Evolutionary conservation across 1,140 invertebrate species (phyloP).

Genomic region (Portunus trituberculatus): DNA sequence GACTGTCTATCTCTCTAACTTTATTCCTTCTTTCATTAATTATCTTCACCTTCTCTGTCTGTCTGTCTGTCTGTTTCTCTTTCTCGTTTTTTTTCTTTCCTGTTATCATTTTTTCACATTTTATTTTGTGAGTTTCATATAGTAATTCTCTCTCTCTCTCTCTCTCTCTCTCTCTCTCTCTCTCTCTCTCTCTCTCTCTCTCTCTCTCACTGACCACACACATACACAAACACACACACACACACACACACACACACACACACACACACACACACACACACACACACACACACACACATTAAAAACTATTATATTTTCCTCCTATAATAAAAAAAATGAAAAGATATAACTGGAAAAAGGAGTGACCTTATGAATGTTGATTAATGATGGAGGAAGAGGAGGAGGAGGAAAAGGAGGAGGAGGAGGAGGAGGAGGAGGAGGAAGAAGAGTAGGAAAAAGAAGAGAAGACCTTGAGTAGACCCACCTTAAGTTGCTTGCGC

Average conservation of each 20-base stretch:
- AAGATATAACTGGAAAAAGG: not conserved
- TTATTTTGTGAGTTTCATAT: no score
- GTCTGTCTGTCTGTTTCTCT: not conserved
- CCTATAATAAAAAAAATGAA: not conserved
- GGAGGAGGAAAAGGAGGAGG: not conserved
- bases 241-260: no score
- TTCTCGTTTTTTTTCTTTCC: not conserved
- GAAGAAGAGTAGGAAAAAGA: not conserved
- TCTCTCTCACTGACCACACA: no score
- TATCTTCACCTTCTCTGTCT: not conserved
- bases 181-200: no score
- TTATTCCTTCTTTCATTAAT: not conserved
- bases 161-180: no score
- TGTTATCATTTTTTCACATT: no score
- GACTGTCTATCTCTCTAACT: not conserved
- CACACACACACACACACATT: no score
- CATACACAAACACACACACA: no score
- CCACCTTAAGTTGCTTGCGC: not conserved
- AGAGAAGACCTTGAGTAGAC: not conserved
- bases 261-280: no score
- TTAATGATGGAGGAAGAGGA: not conserved
- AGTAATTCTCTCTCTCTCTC: no score
- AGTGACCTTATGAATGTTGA: not conserved
- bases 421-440: not conserved
- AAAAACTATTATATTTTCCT: no score